Percentiles rank a stretch among this genome's conserved stretches.
phyloP scores from a whole-genome alignment of 1,140 invertebrate genomes.

The Lethrus apterus region DNA sequence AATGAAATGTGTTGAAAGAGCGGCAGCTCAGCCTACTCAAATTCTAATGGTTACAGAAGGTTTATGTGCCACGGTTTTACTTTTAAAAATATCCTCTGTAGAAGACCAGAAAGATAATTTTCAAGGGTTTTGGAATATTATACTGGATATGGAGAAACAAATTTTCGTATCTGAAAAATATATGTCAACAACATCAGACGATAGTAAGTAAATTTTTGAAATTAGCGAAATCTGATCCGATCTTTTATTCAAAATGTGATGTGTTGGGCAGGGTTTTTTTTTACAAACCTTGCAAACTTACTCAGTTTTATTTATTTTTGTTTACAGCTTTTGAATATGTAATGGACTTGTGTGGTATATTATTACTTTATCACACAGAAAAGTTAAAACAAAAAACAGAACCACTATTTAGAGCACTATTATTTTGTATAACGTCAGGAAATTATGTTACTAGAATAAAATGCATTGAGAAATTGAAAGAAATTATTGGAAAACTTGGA shows the following conservation, averaged over 20 bases:
- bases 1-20: conserved; percentile 62
- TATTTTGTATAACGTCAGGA: conserved; percentile 52
- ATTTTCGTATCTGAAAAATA: conserved; percentile 79
- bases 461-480: conserved; percentile 35
- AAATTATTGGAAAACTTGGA: conserved; percentile 34
- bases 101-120: conserved; percentile 51
- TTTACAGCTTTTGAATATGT: conserved; percentile 50
- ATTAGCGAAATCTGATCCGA: too few species aligned
- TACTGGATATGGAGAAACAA: conserved; percentile 68
- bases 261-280: too few species aligned
- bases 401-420: conserved; percentile 53
- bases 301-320: neutral
- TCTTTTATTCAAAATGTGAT: too few species aligned
- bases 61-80: conserved; percentile 63
- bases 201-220: too few species aligned
- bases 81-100: conserved; percentile 56
- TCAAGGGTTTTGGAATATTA: conserved; percentile 57
- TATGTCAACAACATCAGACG: conserved; percentile 52
- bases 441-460: conserved; percentile 32
- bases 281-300: too few species aligned
- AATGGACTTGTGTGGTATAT: conserved; percentile 54
- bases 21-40: conserved; percentile 56
- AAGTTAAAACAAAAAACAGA: conserved; percentile 50
- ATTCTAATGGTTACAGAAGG: conserved; percentile 67
- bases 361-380: conserved; percentile 55